Conservation (phyloP, 1,140 invertebrate species). For the Drosophila nigromelanica region DNA sequence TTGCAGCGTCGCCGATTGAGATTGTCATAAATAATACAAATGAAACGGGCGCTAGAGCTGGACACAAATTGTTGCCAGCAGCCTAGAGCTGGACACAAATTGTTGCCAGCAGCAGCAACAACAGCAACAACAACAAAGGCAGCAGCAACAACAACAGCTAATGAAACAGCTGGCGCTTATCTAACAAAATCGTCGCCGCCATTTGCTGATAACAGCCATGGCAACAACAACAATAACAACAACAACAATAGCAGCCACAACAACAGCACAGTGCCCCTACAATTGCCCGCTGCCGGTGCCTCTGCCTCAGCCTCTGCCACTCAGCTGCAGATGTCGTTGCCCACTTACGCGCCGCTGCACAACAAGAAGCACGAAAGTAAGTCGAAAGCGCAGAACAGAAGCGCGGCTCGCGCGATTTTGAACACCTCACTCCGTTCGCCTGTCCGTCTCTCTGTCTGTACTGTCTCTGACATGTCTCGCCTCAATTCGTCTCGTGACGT, state of each 20-base stretch:
- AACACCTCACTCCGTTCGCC: constrained; percentile 50
- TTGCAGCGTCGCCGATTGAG: constrained; percentile 63
- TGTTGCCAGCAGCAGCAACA: constrained; percentile 4
- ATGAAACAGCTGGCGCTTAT: constrained; percentile 76
- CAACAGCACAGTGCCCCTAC: constrained; percentile 20
- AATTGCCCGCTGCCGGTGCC: constrained; percentile 11
- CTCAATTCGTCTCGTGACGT: constrained; percentile 34
- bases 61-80: constrained; percentile 39
- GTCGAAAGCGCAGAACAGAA: constrained; percentile 31
- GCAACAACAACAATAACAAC: constrained; percentile 57
- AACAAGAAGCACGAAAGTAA: constrained; percentile 73
- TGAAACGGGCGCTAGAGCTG: constrained; percentile 18
- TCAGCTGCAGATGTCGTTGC: constrained; percentile 35
- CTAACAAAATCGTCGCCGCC: constrained; percentile 58
- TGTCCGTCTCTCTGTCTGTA: not conserved
- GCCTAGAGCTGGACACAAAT: too few relatives aligned
- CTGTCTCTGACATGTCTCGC: constrained; percentile 10
- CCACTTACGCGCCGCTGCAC: constrained; percentile 51
- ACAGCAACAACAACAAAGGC: constrained; percentile 22
- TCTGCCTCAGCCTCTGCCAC: constrained; percentile 20
- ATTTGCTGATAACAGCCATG: constrained; percentile 66
- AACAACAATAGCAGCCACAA: too few relatives aligned
- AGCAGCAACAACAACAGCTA: constrained; percentile 32
- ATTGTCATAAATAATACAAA: constrained; percentile 60
- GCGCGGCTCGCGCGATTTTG: constrained; percentile 58